These are phyloP conservation scores for Stenurella melanura DNA, from an alignment of 2,888 invertebrate genomes.

Conservation along the genomic window DNA sequence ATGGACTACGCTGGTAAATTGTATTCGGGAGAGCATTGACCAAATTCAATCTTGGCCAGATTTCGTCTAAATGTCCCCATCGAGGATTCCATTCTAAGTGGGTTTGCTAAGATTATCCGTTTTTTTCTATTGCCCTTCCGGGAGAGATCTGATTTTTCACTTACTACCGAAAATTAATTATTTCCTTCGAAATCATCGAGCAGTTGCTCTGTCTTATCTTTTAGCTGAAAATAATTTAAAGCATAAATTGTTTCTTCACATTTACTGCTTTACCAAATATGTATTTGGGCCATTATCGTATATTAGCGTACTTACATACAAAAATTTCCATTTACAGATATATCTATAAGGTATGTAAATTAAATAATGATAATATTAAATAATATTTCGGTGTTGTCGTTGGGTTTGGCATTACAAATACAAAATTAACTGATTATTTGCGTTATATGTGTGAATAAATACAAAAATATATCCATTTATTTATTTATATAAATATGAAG, in stretches of 20 bases:
- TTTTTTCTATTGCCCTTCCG: slow-evolving; percentile 13
- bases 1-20: background rate
- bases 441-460: too few relatives aligned
- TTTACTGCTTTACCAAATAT: background rate
- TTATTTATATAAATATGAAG: too few relatives aligned
- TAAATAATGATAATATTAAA: too few relatives aligned
- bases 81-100: slow-evolving; percentile 21
- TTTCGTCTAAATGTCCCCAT: slow-evolving; percentile 29
- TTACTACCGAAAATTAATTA: slow-evolving; percentile 22
- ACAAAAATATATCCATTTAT: too few relatives aligned
- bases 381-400: too few relatives aligned
- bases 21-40: slow-evolving; percentile 6
- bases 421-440: too few relatives aligned
- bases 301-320: background rate
- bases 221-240: background rate
- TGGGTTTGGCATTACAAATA: too few relatives aligned
- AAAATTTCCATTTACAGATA: background rate
- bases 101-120: slow-evolving; percentile 23
- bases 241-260: background rate
- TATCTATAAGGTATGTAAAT: too few relatives aligned
- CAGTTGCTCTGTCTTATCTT: background rate
- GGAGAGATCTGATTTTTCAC: slow-evolving; percentile 35
- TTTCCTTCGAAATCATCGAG: background rate
- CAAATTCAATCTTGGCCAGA: slow-evolving; percentile 38
- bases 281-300: background rate